These are phyloP conservation scores for Nansenia antarctica DNA, from an alignment of 2,113 vertebrate species.

Conservation along the genomic window DNA sequence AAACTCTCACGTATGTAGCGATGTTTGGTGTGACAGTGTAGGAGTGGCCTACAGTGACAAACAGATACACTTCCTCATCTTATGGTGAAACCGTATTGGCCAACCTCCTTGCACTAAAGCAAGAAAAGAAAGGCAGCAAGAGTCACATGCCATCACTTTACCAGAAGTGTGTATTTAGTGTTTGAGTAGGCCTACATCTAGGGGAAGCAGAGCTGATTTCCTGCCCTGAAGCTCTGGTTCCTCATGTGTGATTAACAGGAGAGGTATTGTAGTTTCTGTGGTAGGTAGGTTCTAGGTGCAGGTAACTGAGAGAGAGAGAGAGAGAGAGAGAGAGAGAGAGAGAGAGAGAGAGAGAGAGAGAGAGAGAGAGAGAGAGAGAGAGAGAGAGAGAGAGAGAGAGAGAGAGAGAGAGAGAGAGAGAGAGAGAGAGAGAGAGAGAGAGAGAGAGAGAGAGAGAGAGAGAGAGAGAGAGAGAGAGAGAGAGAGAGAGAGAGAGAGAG, in stretches of 20 bases:
- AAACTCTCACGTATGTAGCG: background rate
- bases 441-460: constrained; percentile 60
- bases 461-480: constrained; percentile 23
- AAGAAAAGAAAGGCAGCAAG: constrained; percentile 43
- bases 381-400: constrained; percentile 60
- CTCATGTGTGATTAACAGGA: constrained; percentile 9
- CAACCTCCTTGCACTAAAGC: constrained; percentile 59
- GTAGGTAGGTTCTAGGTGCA: background rate
- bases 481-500: constrained; percentile 49
- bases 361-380: constrained; percentile 49
- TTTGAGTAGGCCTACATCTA: background rate
- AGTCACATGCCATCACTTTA: constrained; percentile 24
- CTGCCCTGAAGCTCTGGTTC: constrained; percentile 3
- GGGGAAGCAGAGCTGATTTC: constrained; percentile 7
- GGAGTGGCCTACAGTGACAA: constrained; percentile 66
- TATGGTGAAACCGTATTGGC: constrained; percentile 59
- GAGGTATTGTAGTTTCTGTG: constrained; percentile 15
- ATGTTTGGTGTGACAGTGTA: constrained; percentile 38
- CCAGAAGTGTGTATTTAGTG: background rate
- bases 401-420: constrained; percentile 23
- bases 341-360: constrained; percentile 23
- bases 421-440: constrained; percentile 49
- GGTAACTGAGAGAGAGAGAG: background rate
- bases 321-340: constrained; percentile 60
- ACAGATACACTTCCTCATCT: constrained; percentile 74